Conservation (phyloP, 2,113 vertebrate species). For the Peromyscus polionotus region DNA sequence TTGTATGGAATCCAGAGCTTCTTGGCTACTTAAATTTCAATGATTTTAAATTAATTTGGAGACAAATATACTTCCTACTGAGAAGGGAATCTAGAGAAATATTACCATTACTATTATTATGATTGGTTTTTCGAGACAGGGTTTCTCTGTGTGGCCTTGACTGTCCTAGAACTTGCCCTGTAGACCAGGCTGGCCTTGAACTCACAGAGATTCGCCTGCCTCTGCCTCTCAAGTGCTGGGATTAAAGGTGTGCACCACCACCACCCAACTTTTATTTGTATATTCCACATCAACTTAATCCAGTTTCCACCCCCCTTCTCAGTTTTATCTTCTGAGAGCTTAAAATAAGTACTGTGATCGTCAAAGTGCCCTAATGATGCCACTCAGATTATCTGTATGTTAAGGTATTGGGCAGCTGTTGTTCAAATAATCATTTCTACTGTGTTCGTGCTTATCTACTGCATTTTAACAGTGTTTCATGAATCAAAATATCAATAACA, state of each 20-base stretch:
- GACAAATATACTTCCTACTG: constrained; percentile 43
- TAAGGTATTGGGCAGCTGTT: not conserved
- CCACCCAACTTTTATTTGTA: not conserved
- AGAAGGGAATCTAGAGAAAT: constrained; percentile 33
- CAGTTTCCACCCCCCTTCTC: not conserved
- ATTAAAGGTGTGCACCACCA: not conserved
- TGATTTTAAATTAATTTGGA: constrained; percentile 43
- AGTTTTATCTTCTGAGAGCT: constrained; percentile 47
- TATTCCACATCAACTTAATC: not conserved
- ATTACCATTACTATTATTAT: not conserved
- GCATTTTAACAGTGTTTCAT: constrained; percentile 67
- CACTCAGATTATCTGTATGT: constrained; percentile 22
- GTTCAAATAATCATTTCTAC: constrained; percentile 74
- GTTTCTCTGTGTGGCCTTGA: not conserved
- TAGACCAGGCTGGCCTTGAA: not conserved
- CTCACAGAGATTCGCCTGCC: not conserved
- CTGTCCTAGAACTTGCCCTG: not conserved
- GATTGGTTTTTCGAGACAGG: not conserved
- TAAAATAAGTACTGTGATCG: constrained; percentile 25
- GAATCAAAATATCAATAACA: constrained; percentile 79
- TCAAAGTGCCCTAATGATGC: not conserved
- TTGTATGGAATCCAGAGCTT: constrained; percentile 8
- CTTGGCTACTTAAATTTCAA: constrained; percentile 33
- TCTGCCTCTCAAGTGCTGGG: not conserved
- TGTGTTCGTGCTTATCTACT: constrained; percentile 73